Base-by-base conservation (phyloP, 2,113 vertebrate genomes). In the Mormyrus iriodes region DNA sequence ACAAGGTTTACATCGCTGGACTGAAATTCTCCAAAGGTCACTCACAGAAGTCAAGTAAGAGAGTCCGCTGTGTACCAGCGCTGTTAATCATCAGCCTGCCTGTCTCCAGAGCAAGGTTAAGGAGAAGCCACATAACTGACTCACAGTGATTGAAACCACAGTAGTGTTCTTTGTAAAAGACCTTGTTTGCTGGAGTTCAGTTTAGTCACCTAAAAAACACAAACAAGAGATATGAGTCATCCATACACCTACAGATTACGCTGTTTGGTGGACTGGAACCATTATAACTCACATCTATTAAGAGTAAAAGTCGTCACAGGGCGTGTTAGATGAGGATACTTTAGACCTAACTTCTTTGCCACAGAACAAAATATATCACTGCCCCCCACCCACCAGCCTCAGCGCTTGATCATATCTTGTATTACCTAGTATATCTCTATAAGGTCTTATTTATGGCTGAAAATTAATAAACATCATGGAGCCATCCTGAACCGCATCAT, bases 161-260 rank as follows among this genome's bases (percentile, higher is more conserved):
- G 44, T 69, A 7, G 46, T 51, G 12, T 19, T 44, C 69, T 88
- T 52, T 24, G 48, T 27, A 51, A 76, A 69, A 27, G 65, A 51
- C 87, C 21, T 79, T 27, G 61, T 76, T 88, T 46, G 61, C 31
- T 44, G 42, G 53, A 15, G 87, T 46, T 88, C 87, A 53, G 10
- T 52, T 86, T 53, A 53, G 51, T 86, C 85, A 86, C 85, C 48
- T 55, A 39, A 86, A 52, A 48, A 86, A 86, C 85, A 55, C 27
- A 52, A 35, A 86, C 49, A 42, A 86, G 85, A 31, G 24, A 49
- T 24, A 44, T 88, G 44, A 88, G 44, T 88, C 87, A 88, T 27
- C 46, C 42, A 79, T 13, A 76, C 27, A 31, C 61, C 24, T 51
- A 88, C 87, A 51, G 24, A 88, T 65, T 76, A 7, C n/a, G 13